Conservation (phyloP, 2,797 vertebrate genomes). For the Crax fasciolata region DNA sequence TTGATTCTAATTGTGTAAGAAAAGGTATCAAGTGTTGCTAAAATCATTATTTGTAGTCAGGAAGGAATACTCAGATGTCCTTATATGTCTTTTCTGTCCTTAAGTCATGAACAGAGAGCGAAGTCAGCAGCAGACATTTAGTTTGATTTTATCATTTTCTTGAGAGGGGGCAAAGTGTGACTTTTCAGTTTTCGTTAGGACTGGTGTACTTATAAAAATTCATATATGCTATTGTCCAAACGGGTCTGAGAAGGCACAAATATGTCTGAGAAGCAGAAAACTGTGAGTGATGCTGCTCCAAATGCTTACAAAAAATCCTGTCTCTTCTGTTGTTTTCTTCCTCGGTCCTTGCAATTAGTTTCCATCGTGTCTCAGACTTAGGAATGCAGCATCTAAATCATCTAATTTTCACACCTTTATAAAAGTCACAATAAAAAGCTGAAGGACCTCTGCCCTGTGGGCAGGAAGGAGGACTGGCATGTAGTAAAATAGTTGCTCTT, state of each 20-base stretch:
- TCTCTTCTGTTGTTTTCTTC: background rate
- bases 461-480: background rate
- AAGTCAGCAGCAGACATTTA: background rate
- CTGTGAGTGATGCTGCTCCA: background rate
- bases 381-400: background rate
- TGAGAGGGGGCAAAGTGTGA: background rate
- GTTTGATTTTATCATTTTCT: background rate
- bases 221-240: background rate
- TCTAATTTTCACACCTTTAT: background rate
- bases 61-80: background rate
- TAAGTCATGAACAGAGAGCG: background rate
- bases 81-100: background rate
- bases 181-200: background rate
- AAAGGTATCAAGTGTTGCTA: background rate
- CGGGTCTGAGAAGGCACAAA: background rate
- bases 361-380: background rate
- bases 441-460: background rate
- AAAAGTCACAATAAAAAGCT: background rate
- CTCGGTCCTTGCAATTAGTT: background rate
- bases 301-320: background rate
- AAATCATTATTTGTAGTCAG: background rate
- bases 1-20: background rate
- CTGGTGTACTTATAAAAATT: background rate
- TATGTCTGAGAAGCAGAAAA: background rate
- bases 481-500: background rate